Evolutionary conservation across 2,797 vertebrate genomes (phyloP).

Genomic region (Thaleichthys pacificus): DNA sequence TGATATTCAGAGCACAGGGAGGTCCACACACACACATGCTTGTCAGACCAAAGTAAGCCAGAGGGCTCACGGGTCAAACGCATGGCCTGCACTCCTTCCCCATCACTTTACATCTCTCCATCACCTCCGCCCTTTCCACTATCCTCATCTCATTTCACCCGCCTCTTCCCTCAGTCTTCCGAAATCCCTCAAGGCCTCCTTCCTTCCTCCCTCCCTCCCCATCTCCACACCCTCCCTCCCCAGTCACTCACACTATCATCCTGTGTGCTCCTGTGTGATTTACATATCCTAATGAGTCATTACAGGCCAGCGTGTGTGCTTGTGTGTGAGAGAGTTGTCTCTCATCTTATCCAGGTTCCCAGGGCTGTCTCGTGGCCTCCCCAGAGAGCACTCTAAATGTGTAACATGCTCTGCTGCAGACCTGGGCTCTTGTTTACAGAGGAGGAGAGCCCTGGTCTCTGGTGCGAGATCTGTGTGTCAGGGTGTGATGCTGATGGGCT

Average conservation of each 20-base stretch:
- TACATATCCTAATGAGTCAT: constrained; percentile 67
- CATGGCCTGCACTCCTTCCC: constrained; percentile 54
- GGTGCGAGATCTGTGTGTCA: constrained; percentile 34
- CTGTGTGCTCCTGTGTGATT: constrained; percentile 55
- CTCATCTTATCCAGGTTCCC: constrained; percentile 33
- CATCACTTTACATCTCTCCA: constrained; percentile 34
- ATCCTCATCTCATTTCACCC: constrained; percentile 49
- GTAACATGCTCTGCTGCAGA: constrained; percentile 57
- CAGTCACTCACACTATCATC: constrained; percentile 30
- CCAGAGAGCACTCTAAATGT: constrained; percentile 44
- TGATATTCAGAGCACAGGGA: constrained; percentile 62
- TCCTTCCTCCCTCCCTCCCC: neutral
- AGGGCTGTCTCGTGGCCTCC: constrained; percentile 40
- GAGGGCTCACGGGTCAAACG: constrained; percentile 63
- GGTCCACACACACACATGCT: constrained; percentile 56
- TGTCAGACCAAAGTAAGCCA: constrained; percentile 53
- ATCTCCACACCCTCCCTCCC: constrained; percentile 33
- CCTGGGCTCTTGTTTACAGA: constrained; percentile 57
- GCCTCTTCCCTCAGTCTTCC: neutral
- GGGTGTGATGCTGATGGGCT: constrained; percentile 23
- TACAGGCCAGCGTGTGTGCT: constrained; percentile 22
- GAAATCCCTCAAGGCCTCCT: neutral
- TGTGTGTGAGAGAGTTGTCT: constrained; percentile 46
- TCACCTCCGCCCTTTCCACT: constrained; percentile 29
- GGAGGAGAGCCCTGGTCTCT: constrained; percentile 35